Evolutionary conservation across 2,797 vertebrate genomes (phyloP).

Genomic region (Parauchenoglanis punctatus): DNA sequence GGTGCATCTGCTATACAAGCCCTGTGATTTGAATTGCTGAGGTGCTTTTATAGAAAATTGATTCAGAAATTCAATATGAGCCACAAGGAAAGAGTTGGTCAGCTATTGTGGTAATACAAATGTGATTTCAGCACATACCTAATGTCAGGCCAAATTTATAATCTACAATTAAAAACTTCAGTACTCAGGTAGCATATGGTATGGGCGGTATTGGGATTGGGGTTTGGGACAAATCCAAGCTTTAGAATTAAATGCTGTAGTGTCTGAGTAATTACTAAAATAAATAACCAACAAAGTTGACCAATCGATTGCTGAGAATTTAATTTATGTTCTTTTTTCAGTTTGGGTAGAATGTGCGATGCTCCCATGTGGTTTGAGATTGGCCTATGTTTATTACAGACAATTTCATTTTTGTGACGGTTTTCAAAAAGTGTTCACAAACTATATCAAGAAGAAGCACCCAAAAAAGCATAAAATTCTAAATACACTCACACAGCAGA

Average conservation of each 20-base stretch:
- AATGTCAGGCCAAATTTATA: background rate
- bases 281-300: background rate
- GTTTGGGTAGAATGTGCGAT: background rate
- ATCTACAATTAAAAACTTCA: background rate
- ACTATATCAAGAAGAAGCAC: background rate
- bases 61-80: background rate
- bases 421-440: background rate
- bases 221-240: background rate
- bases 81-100: background rate
- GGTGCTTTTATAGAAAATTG: background rate
- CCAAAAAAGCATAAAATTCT: background rate
- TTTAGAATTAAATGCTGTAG: background rate
- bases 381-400: background rate
- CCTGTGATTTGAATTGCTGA: background rate
- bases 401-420: background rate
- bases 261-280: background rate
- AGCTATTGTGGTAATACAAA: background rate
- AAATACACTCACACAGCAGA: background rate
- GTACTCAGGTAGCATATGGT: background rate
- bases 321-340: background rate
- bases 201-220: background rate
- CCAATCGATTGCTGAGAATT: background rate
- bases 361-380: background rate
- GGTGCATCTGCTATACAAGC: background rate
- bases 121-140: background rate